phyloP scores from a whole-genome alignment of 2,888 invertebrate genomes.

The Vanessa cardui region DNA sequence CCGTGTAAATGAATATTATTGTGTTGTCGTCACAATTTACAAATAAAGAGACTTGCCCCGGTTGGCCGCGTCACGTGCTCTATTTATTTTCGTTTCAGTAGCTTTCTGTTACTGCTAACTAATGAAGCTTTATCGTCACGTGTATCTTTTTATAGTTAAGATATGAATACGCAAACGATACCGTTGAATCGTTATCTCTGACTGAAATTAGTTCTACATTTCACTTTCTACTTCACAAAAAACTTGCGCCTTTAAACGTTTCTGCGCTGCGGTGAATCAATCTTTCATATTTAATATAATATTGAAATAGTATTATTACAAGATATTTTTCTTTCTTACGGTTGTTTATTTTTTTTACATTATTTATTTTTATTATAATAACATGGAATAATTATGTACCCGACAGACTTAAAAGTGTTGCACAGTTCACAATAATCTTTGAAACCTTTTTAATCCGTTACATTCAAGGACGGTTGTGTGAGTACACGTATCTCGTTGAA shows the following conservation, averaged over 20 bases:
- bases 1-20: conserved; percentile 45
- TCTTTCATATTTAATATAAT: too few relatives aligned
- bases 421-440: conserved; percentile 18
- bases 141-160: conserved; percentile 33
- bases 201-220: not conserved
- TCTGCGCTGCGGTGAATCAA: too few relatives aligned
- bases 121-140: conserved; percentile 39
- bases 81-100: conserved; percentile 60
- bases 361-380: not conserved
- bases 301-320: too few relatives aligned
- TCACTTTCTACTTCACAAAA: not conserved
- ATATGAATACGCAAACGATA: conserved; percentile 6
- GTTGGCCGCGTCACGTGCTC: conserved; percentile 56
- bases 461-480: conserved; percentile 17
- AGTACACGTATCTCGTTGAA: conserved; percentile 38
- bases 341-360: too few relatives aligned
- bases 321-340: too few relatives aligned
- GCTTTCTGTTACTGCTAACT: conserved; percentile 35
- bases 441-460: conserved; percentile 26
- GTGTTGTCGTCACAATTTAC: conserved; percentile 29
- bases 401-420: not conserved
- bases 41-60: conserved; percentile 43
- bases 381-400: not conserved
- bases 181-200: not conserved
- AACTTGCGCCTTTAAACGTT: too few relatives aligned